These are phyloP conservation scores for Hyaena hyaena DNA, from an alignment of 2,113 vertebrate genomes.

Conservation along the genomic window DNA sequence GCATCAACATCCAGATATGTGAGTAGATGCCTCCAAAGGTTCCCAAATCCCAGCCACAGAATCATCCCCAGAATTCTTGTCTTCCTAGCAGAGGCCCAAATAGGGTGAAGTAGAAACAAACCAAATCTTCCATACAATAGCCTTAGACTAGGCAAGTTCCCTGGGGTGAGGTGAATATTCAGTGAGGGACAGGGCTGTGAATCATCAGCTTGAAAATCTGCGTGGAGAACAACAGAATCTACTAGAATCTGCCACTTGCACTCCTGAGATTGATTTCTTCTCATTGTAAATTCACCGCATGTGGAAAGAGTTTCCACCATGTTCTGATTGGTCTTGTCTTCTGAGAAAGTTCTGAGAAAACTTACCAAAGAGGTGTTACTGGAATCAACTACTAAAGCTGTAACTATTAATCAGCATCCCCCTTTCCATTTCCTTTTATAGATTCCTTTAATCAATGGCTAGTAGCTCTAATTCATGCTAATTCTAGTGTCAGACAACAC, in stretches of 20 bases:
- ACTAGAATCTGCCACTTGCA: background rate
- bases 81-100: background rate
- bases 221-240: background rate
- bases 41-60: background rate
- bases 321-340: background rate
- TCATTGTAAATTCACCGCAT: background rate
- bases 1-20: background rate
- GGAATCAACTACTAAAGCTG: background rate
- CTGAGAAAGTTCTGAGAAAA: conserved; percentile 7
- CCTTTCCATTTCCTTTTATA: background rate
- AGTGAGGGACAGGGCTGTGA: background rate
- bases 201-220: background rate
- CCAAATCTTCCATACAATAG: background rate
- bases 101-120: background rate
- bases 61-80: background rate
- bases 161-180: background rate
- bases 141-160: background rate
- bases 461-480: background rate
- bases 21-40: background rate
- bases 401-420: background rate
- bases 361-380: background rate
- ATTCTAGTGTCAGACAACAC: background rate
- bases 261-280: background rate
- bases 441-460: background rate
- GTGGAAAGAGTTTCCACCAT: background rate